These are phyloP conservation scores for Xanthorhoe designata DNA, from an alignment of 2,888 invertebrate genomes.

Conservation along the genomic window DNA sequence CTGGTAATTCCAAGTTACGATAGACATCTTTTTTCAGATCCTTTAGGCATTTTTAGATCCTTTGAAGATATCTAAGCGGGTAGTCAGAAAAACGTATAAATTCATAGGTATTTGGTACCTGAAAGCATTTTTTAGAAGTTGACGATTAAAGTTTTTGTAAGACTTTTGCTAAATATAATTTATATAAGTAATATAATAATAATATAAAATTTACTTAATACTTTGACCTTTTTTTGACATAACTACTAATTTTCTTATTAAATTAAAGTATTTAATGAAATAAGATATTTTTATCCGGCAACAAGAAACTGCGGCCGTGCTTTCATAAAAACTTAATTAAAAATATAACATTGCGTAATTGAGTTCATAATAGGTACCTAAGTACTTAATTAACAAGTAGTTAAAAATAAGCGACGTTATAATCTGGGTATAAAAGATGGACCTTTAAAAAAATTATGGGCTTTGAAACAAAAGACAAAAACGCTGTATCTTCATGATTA, in stretches of 20 bases:
- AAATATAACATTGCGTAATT: constrained; percentile 50
- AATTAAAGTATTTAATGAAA: not conserved
- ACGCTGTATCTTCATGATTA: not conserved
- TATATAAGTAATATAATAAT: no score
- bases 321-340: constrained; percentile 52
- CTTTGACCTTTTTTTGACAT: no score
- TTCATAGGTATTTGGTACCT: no score
- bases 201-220: no score
- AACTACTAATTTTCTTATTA: not conserved
- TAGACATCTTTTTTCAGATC: no score
- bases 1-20: no score
- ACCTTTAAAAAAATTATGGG: constrained; percentile 18
- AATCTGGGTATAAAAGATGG: constrained; percentile 50
- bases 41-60: no score
- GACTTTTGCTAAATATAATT: no score
- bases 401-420: constrained; percentile 50
- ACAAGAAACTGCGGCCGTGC: constrained; percentile 16
- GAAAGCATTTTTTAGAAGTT: no score
- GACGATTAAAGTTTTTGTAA: no score
- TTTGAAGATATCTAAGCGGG: no score
- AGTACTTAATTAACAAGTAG: constrained; percentile 58
- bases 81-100: no score
- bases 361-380: constrained; percentile 52
- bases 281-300: not conserved
- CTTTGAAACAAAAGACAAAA: not conserved